These are phyloP conservation scores for Cardiocondyla obscurior DNA, from an alignment of 1,140 invertebrate species.

Conservation along the genomic window DNA sequence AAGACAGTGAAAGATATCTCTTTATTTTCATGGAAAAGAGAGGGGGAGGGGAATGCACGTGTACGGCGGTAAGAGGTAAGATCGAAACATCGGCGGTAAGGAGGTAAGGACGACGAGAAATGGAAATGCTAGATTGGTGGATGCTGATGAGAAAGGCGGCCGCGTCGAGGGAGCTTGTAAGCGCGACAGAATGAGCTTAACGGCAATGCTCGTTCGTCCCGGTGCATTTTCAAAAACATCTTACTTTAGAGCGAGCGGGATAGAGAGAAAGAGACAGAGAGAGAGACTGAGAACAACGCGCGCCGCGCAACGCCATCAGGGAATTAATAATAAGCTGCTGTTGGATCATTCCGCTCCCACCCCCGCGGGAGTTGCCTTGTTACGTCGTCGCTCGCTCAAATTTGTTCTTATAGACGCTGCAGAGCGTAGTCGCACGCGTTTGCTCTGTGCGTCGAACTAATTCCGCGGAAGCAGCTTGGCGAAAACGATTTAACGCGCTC, in stretches of 20 bases:
- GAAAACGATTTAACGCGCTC: slow-evolving; percentile 29
- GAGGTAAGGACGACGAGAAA: slow-evolving; percentile 54
- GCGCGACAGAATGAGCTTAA: slow-evolving; percentile 56
- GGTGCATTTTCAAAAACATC: slow-evolving; percentile 63
- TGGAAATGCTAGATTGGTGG: slow-evolving; percentile 65
- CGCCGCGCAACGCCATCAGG: neutral
- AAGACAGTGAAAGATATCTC: slow-evolving; percentile 36
- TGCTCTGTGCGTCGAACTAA: slow-evolving; percentile 39
- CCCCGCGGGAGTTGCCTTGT: slow-evolving; percentile 27
- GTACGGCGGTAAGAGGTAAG: slow-evolving; percentile 15
- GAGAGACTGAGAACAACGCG: slow-evolving; percentile 1
- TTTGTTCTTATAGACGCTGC: slow-evolving; percentile 46
- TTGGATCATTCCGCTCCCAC: slow-evolving; percentile 41
- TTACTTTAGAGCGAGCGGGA: neutral
- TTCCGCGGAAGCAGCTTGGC: slow-evolving; percentile 35
- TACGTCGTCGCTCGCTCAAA: neutral
- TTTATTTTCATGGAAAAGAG: slow-evolving; percentile 20
- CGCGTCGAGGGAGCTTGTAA: slow-evolving; percentile 7
- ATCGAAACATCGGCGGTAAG: slow-evolving; percentile 37
- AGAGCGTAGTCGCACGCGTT: neutral
- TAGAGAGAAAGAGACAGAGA: neutral
- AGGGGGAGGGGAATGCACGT: neutral
- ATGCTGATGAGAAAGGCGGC: slow-evolving; percentile 53
- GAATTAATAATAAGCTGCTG: slow-evolving; percentile 63
- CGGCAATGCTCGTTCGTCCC: slow-evolving; percentile 22